Base-by-base conservation (phyloP, 2,113 vertebrate genomes). In the Chaetorhynchus papuensis region DNA sequence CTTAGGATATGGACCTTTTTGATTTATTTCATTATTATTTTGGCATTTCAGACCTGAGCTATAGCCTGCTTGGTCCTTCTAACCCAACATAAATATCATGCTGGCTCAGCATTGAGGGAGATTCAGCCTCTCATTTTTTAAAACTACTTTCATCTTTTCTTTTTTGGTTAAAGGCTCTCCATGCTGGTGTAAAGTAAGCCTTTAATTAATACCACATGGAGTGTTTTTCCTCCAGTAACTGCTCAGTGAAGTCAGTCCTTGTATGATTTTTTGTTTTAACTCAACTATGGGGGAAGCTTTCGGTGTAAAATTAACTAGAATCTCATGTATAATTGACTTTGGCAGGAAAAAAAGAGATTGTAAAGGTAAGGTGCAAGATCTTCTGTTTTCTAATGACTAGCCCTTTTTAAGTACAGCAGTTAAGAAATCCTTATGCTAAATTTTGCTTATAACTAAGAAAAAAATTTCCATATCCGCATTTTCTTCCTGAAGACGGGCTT, bases 171-270 rank as follows among this genome's bases (percentile, higher is more conserved):
- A 95, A 95, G 71, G 18, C 60, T 93, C 54, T 65, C 68, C 61
- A 63, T 95, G 63, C 69, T 6, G 9, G 42, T 86, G 69, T 81
- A 70, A 92, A 90, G 50, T 56, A 92, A 94, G 60, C 24, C 66
- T 95, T 96, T 96, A 94, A 96, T 96, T 97, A 96, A 86, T 95
- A 92, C 83, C 74, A 76, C 94, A 89, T 94, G 86, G 74, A 78
- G 90, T 78, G 88, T 87, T 76, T 92, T 95, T 78, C 35, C 52
- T 71, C 31, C 22, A 65, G 70, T 78, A 92, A 78, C 83, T 86
- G 31, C 59, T 72, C 24, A 71, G 28, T 53, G 47, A 85, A 94
- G 84, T 89, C 81, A 87, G 24, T 57, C 54, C 47, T 89, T 82
- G 28, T 78, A 66, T 82, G 75, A 87, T 84, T 94, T 95, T 93